These are phyloP conservation scores for Saccopteryx bilineata DNA, from an alignment of 2,113 vertebrate genomes.

Conservation along the genomic window DNA sequence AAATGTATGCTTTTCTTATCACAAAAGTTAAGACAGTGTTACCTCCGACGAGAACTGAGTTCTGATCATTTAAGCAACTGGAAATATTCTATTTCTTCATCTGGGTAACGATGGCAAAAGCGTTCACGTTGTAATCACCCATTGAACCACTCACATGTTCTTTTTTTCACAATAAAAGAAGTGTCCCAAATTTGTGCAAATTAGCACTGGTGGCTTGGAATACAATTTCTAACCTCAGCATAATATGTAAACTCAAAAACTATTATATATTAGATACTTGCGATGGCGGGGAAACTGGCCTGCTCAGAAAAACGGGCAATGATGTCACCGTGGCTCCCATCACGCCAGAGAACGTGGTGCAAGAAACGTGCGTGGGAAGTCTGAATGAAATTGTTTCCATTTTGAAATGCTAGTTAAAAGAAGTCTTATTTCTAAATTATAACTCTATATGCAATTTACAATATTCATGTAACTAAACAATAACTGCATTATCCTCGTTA, in stretches of 20 bases:
- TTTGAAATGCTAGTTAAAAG: neutral
- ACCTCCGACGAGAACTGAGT: neutral
- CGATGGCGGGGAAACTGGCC: neutral
- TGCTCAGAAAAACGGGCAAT: neutral
- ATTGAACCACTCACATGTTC: neutral
- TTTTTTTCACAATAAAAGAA: constrained; percentile 45
- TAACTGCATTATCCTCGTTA: neutral
- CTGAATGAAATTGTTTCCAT: neutral
- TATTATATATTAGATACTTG: neutral
- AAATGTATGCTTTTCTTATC: neutral
- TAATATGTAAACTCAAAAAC: neutral
- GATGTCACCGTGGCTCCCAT: neutral
- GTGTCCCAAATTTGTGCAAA: neutral
- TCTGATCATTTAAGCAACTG: neutral
- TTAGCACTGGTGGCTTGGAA: neutral
- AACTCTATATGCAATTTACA: neutral
- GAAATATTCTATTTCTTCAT: neutral
- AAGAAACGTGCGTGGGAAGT: neutral
- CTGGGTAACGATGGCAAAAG: neutral
- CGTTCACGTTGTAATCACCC: neutral
- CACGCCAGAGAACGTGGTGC: neutral
- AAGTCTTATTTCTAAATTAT: neutral
- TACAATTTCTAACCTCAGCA: neutral
- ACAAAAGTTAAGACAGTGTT: neutral
- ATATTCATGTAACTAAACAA: neutral